Base-by-base conservation (phyloP, 2,888 invertebrate genomes). In the Ryuthela nishihirai region DNA sequence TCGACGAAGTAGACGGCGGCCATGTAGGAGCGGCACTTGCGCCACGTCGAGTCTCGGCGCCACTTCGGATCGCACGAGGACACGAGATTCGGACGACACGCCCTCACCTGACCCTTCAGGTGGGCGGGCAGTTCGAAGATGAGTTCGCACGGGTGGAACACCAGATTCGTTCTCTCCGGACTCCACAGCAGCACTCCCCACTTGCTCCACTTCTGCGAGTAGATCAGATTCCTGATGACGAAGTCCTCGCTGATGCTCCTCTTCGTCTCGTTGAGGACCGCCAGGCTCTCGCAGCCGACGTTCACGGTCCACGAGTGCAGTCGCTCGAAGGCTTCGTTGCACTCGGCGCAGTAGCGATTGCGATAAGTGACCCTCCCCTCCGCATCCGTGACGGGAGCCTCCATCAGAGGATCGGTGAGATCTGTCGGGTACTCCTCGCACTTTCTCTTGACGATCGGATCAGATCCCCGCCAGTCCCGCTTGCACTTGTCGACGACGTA, bases 271-370 rank as follows among this genome's bases (percentile, higher is more conserved):
- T 36, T 20, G 6, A 42, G 17, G 10, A 34, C 12, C 2, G 29
- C 7, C 4, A 9, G 6, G 9, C n/a, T 25, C 4, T 34, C 34
- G 24, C 52, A 44, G 3, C 26, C 38, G 10, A 49, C 12, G 7
- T 34, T 17, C 3, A 40, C 18, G n/a, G 18, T 15, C 52, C 44
- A 45, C 2, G 44, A 21, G 15, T 12, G 20, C 3, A 45, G 3
- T 2, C 2, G n/a, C 1, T 29, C 3, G 4, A 21, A 10, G 0
- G 26, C 75, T 2, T 69, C 69, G 66, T 77, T 74, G 65, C 77
- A 77, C 24, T 72, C 64, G 2, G 77, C 76, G 61, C 77, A 77
- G 69, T 71, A 73, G 38, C 71, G 65, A 62, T 75, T 76, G 18
- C 38, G 10, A 41, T 45, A 53, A 9, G 44, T 45, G 1, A 17